Base-by-base conservation (phyloP, 2,113 vertebrate species). In the Mungos mungo region DNA sequence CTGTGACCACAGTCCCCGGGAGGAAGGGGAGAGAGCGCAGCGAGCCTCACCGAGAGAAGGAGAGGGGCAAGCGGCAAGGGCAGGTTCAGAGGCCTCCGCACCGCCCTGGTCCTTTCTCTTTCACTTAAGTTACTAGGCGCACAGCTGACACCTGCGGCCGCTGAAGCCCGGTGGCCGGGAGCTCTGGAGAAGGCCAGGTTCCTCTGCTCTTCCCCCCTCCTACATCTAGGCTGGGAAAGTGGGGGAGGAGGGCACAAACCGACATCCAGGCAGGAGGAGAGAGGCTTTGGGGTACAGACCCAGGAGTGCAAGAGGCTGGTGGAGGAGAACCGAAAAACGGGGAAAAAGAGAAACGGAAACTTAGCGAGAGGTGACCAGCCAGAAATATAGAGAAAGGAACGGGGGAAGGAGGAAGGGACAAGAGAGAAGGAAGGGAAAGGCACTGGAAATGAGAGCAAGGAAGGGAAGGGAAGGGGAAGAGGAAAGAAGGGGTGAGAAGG, bases 111-210 rank as follows among this genome's bases (percentile, higher is more conserved):
- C 69, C 57, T 92, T 93, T 92, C 66, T 93, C 35, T 69, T 66
- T 79, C 76, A 27, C 81, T 82, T 65, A 90, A 95, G 91, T 90
- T 95, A 81, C 69, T 35, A 63, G 74, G 79, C 1, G 0, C 94
- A 79, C 82, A 94, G 85, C 85, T 57, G 94, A 84, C 96, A 92
- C 84, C 95, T 90, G 90, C 69, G 35, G 65, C 87, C 60, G 33
- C 31, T 16, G 74, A 41, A 41, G 41, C 41, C 41, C 41, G 0
- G 41, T 41, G 41, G 41, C 41, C 41, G 41, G n/a, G 31, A 47
- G 10, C 66, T 60, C 87, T 12, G 77, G 77, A 76, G 63, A 76
- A 5, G 19, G 35, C 35, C 47, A 7, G 3, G 45, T n/a, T 69
- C n/a, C 16, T 90, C 31, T 47, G 29, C 80, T 88, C 21, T 63